phyloP scores from a whole-genome alignment of 2,113 vertebrate species.

The Silurus meridionalis region DNA sequence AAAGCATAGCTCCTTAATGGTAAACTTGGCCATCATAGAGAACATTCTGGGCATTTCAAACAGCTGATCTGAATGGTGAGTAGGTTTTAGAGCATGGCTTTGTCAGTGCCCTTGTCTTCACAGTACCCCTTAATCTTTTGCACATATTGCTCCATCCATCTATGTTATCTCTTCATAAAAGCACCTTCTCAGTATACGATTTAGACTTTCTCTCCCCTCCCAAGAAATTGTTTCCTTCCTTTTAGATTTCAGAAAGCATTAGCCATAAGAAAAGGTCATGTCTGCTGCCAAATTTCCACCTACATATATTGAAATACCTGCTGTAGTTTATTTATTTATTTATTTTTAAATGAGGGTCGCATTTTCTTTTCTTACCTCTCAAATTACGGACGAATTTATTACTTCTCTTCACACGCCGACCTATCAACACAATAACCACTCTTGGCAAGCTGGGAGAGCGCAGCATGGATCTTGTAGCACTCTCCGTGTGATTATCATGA shows the following conservation, averaged over 20 bases:
- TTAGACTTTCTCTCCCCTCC: neutral
- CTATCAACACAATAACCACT: constrained; percentile 54
- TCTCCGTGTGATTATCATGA: constrained; percentile 72
- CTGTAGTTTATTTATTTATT: neutral
- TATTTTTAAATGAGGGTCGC: neutral
- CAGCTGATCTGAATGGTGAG: constrained; percentile 49
- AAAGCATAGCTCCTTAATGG: constrained; percentile 25
- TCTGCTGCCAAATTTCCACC: constrained; percentile 36
- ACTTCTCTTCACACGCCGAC: constrained; percentile 40
- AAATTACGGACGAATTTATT: constrained; percentile 40
- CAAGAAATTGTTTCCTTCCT: constrained; percentile 54
- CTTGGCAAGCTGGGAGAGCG: constrained; percentile 51
- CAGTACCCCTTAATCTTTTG: constrained; percentile 53
- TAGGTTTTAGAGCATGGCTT: constrained; percentile 44
- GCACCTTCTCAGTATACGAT: constrained; percentile 46
- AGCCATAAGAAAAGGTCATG: constrained; percentile 42
- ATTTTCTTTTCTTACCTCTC: constrained; percentile 28
- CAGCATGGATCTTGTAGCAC: constrained; percentile 60
- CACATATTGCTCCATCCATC: constrained; percentile 60
- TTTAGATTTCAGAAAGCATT: constrained; percentile 50
- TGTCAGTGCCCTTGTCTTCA: constrained; percentile 52
- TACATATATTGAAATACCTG: constrained; percentile 39
- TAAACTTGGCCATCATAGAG: constrained; percentile 40
- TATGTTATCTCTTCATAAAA: constrained; percentile 57
- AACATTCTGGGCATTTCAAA: constrained; percentile 43